A percentile compares a stretch with the other conserved stretches of the same genome.
Evolutionary conservation across 2,113 vertebrate genomes (phyloP).

Genomic region (Gavia stellata): DNA sequence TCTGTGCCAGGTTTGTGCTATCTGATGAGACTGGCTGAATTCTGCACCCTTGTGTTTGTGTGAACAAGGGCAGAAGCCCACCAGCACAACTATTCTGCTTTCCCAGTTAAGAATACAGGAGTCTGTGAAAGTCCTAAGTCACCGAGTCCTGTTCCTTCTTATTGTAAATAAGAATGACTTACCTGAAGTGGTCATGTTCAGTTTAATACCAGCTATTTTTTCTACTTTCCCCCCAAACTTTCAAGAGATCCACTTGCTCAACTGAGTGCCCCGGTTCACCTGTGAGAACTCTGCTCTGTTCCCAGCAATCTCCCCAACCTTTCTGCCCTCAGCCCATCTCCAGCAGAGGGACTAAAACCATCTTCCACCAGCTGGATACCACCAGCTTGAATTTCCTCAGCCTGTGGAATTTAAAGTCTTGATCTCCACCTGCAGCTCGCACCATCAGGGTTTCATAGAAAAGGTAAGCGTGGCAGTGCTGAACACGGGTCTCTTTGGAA

Average conservation of each 20-base stretch:
- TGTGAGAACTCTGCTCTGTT: neutral
- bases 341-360: neutral
- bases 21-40: neutral
- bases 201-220: neutral
- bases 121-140: neutral
- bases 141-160: neutral
- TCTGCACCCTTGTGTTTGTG: neutral
- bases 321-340: neutral
- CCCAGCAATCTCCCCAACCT: neutral
- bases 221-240: neutral
- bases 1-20: neutral
- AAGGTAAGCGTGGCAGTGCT: neutral
- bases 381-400: neutral
- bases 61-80: neutral
- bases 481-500: accelerated
- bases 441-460: neutral
- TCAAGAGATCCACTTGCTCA: neutral
- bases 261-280: neutral
- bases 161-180: neutral
- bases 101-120: neutral
- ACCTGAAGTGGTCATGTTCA: neutral
- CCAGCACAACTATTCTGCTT: neutral
- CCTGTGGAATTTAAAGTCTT: neutral
- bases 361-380: neutral
- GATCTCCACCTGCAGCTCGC: neutral